Conservation (phyloP, 2,888 invertebrate genomes). For the Lasioglossum leucozonium region DNA sequence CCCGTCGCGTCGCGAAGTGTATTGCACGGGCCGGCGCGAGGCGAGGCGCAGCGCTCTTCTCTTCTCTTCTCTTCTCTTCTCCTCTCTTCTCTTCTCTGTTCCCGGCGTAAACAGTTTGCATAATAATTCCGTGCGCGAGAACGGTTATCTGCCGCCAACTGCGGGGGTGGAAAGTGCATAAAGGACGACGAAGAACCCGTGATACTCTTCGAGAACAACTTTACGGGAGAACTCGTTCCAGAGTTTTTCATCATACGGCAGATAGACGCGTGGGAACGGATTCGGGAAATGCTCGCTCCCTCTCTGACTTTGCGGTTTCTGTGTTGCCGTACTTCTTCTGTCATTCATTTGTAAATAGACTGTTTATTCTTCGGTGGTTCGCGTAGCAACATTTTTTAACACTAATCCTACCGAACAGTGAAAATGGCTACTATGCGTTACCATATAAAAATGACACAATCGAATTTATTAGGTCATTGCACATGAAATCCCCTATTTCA, state of each 20-base stretch:
- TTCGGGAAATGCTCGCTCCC: neutral
- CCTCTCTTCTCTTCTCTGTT: constrained; percentile 15
- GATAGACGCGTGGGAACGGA: neutral
- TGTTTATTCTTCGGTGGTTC: neutral
- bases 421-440: too few species aligned
- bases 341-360: neutral
- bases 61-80: neutral
- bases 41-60: neutral
- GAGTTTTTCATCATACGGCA: constrained; percentile 61
- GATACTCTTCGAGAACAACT: constrained; percentile 40
- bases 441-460: too few species aligned
- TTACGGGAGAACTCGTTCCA: constrained; percentile 61
- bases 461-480: too few species aligned
- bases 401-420: too few species aligned
- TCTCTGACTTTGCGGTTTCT: neutral
- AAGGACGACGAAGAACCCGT: constrained; percentile 23
- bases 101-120: constrained; percentile 59
- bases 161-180: constrained; percentile 21
- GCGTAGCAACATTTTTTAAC: neutral
- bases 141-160: constrained; percentile 13
- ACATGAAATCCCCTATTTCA: too few species aligned
- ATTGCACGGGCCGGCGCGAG: constrained; percentile 26
- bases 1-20: constrained; percentile 23
- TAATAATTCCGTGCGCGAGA: constrained; percentile 59
- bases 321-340: neutral